Evolutionary conservation across 2,113 vertebrate species (phyloP).

Genomic region (Nettapus auritus): DNA sequence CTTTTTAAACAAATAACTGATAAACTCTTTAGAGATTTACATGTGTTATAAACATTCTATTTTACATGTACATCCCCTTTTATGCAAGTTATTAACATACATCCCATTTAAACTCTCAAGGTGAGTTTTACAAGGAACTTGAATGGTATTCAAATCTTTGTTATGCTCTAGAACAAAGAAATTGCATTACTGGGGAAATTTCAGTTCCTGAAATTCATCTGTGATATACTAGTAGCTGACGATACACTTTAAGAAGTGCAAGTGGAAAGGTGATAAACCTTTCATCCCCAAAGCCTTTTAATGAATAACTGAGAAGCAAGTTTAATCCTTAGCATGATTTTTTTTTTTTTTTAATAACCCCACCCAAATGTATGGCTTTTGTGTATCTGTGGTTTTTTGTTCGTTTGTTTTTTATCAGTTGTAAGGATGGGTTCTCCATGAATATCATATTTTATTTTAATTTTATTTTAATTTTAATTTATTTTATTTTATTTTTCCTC

Average conservation of each 20-base stretch:
- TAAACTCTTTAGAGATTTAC: background rate
- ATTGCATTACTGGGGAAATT: background rate
- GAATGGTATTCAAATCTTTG: background rate
- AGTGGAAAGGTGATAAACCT: background rate
- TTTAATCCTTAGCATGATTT: background rate
- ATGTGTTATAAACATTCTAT: background rate
- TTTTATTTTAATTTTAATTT: no score
- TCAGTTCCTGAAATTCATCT: background rate
- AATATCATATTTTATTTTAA: background rate
- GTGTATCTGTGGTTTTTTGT: background rate
- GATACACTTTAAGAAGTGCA: background rate
- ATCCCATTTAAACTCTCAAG: background rate
- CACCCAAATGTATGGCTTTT: background rate
- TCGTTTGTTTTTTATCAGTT: background rate
- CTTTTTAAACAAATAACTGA: background rate
- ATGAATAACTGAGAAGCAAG: background rate
- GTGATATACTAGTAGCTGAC: background rate
- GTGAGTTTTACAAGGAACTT: background rate
- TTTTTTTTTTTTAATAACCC: background rate
- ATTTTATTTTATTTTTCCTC: background rate
- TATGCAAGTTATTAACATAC: background rate
- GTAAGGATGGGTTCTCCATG: background rate
- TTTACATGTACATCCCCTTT: background rate
- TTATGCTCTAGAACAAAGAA: background rate
- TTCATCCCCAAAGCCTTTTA: background rate